Base-by-base conservation (phyloP, 1,140 invertebrate genomes). In the Ceratosolen fusciceps region DNA sequence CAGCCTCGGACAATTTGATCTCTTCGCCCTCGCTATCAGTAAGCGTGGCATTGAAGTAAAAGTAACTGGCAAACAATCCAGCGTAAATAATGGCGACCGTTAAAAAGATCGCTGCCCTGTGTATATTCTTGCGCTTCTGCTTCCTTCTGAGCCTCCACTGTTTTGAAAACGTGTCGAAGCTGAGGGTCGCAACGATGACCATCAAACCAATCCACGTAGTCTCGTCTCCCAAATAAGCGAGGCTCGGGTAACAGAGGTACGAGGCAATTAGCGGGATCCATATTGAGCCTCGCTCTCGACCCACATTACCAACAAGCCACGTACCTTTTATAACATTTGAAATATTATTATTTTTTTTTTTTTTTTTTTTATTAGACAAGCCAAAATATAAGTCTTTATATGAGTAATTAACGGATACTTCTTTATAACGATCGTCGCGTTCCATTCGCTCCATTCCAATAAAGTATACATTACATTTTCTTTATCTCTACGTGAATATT, bases 11-110 rank as follows among this genome's bases (percentile, higher is more conserved):
- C 9, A 98, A 88, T 76, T 96, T 96, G 0, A 98, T 93, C 86
- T 96, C 94, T 83, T 98, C 96, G 8, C 96, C 97, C 80, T 98
- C 94, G 73, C 94, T 94, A 84, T 97, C 96, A 1, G 94, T 95
- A 21, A 98, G 91, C 58, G 93, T 95, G 19, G 96, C 96, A 87
- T 98, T 98, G 88, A 98, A 98, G 88, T 96, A 97, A 21, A 99
- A 89, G 81, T 94, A 96, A 37, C 94, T 94, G 31, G 90, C 87
- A 94, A 95, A 96, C 0, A 98, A 84, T 0, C 92, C 92, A 0
- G 93, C 83, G 84, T 96, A 98, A 0, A 98, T 81, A 7, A 92
- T 80, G 0, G 92, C 90, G 81, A 93, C 95, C 0, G 93, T 43
- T 0, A 87, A 83, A 5, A 98, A 85, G 10, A 92, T 87, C 0